These are phyloP conservation scores for Agapornis canus DNA, from an alignment of 2,797 vertebrate genomes.

Conservation along the genomic window DNA sequence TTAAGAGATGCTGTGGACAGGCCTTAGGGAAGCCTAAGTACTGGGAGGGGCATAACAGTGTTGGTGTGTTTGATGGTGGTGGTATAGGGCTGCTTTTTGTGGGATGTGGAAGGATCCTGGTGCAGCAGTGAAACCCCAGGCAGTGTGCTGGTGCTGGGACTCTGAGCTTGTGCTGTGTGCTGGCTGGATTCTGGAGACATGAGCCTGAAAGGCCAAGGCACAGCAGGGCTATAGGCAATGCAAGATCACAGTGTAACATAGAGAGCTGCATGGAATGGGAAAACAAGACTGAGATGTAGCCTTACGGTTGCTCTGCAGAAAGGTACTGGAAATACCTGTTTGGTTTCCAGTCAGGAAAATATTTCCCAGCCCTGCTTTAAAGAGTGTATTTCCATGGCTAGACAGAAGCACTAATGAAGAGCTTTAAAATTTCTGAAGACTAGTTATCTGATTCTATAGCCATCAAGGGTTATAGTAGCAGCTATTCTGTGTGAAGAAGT, in stretches of 20 bases:
- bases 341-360: neutral
- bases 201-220: neutral
- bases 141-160: neutral
- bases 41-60: neutral
- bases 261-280: neutral
- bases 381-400: neutral
- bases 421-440: neutral
- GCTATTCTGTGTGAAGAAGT: neutral
- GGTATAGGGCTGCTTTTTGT: neutral
- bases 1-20: neutral
- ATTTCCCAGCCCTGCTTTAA: neutral
- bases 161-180: neutral
- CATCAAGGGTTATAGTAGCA: neutral
- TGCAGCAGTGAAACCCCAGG: neutral
- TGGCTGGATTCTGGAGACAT: neutral
- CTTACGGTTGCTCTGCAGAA: neutral
- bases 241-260: neutral
- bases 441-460: neutral
- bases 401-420: neutral
- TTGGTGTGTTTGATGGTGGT: neutral
- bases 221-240: neutral
- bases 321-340: neutral
- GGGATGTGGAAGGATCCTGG: neutral
- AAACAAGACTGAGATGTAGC: neutral
- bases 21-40: neutral